phyloP scores from a whole-genome alignment of 2,797 vertebrate species.

The Pteropus rufus region DNA sequence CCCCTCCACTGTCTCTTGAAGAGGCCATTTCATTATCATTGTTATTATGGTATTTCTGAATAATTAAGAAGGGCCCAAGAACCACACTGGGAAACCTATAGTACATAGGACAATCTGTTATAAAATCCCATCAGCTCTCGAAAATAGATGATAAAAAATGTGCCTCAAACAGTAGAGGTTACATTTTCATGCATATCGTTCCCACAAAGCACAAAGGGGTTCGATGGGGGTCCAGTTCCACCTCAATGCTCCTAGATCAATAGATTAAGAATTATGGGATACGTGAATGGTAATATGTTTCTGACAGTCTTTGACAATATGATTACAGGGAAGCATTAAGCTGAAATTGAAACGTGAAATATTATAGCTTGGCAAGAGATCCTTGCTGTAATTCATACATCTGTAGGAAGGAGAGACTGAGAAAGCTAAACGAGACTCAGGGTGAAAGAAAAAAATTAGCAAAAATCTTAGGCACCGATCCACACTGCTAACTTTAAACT shows the following conservation, averaged over 20 bases:
- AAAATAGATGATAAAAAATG: background rate
- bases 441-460: slow-evolving; percentile 43
- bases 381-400: background rate
- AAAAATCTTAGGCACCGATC: background rate
- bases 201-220: background rate
- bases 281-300: background rate
- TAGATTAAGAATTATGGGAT: background rate
- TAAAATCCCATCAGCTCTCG: background rate
- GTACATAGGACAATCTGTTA: background rate
- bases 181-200: background rate
- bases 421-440: slow-evolving; percentile 26
- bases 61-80: background rate
- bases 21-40: background rate
- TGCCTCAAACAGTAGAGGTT: background rate
- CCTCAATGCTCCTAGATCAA: background rate
- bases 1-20: slow-evolving; percentile 35
- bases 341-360: slow-evolving; percentile 61
- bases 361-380: slow-evolving; percentile 16
- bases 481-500: background rate
- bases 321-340: slow-evolving; percentile 43
- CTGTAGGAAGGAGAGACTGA: slow-evolving; percentile 35
- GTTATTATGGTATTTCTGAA: slow-evolving; percentile 52
- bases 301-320: slow-evolving; percentile 16
- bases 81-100: background rate
- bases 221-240: background rate